Base-by-base conservation (phyloP, 2,888 invertebrate species). In the Gastracanthus pulcherrimus region DNA sequence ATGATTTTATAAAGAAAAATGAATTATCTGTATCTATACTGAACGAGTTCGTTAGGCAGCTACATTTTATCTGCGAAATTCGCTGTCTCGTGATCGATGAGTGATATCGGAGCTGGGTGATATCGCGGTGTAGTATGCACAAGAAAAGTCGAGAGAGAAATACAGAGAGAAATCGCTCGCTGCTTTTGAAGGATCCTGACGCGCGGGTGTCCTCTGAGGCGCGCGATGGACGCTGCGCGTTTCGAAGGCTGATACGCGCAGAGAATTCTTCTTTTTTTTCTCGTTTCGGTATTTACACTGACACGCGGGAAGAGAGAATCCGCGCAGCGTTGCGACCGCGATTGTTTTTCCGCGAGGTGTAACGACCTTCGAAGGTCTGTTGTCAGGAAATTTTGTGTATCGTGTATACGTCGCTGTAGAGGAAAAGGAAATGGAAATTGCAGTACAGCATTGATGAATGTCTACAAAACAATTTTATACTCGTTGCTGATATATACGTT, bases 211-310 rank as follows among this genome's bases (percentile, higher is more conserved):
- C 64, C 64, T 64, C 36, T 64, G 64, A 23, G 64, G 26, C 55
- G 11, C 23, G 45, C 55, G n/a, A 26, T 11, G 9, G 23, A 19
- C 9, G 26, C 19, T 19, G 62, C 62, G 62, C 29, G 29, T 29
- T 29, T n/a, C 19, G 60, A 60, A 9, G 34, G 19, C 9, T 62
- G 19, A 34, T 36, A 64, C 64, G 64, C 64, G 64, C 34, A 19
- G 38, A 64, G 64, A 64, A 64, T 64, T 64, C n/a, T n/a, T n/a
- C n/a, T n/a, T n/a, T n/a, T n/a, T n/a, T n/a, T 64, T 29, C 11
- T 26, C 23, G 26, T 26, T 55, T 55, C 4, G n/a, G 7, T 19
- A 26, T 55, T 55, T 55, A 9, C 55, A 55, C 26, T 55, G 55
- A 55, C 23, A 19, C 13, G 55, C 7, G 48, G 4, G 55, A 55